Evolutionary conservation across 1,140 invertebrate genomes (phyloP), one percentile per base, ranked within the genome.

Genomic region (Lasaia peninsularis): DNA sequence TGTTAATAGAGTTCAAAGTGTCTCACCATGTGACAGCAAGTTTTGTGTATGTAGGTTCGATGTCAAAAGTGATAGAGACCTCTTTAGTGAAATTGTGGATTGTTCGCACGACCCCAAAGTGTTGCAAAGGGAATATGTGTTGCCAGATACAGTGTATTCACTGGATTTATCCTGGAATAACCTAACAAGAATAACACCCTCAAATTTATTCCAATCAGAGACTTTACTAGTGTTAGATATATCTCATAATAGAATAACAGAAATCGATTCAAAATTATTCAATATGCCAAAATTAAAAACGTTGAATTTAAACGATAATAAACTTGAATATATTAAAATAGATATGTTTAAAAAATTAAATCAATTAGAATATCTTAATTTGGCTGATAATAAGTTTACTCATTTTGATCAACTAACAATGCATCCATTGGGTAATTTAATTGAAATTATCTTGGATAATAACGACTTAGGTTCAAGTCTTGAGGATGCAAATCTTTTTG

Each of bases 251-350:
- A 56, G 58, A 54, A 80, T 92, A 32, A 60, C 57, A 44, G 62
- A 70, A n/a, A 75, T 92, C n/a, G 69, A 71, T 5, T 48, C 71
- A 12, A 59, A 71, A 9, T 66, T 86, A 12, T 63, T 86, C 1
- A 68, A 75, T 24, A 69, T 92, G 37, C 76, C 87, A 11, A 69
- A 78, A 32, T 65, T 92, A 9, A 89, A 83, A 71, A 73, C 86
- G 37, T 70, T 92, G 51, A 91, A 92, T 77, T 78, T 92, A 40
- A 91, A 85, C 48, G 65, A 86, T 37, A 92, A 92, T 69, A 52
- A 73, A 58, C 60, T 92, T 16, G 73, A 82, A 55, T 71, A 56
- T n/a, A 67, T 92, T 31, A 73, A 88, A 53, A 64, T 65, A 67
- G 84, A 84, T 20, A 69, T 87, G 0, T 92, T 92, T 60, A 76